phyloP scores from a whole-genome alignment of 2,797 vertebrate genomes.

The Limnodromus scolopaceus region DNA sequence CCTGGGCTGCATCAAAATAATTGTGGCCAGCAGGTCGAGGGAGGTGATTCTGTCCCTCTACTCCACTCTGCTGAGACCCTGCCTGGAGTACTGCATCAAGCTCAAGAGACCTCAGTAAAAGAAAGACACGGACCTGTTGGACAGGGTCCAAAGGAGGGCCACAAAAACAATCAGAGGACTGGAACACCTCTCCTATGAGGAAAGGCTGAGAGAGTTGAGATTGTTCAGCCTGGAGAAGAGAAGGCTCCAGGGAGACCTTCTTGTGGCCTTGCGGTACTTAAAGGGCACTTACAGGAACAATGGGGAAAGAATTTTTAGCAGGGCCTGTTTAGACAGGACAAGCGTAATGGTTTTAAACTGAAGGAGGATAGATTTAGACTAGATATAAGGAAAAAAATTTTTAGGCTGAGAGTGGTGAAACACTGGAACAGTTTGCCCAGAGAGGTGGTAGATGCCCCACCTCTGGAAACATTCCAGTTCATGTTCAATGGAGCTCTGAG shows the following conservation, averaged over 20 bases:
- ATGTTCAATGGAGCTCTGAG: neutral
- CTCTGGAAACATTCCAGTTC: neutral
- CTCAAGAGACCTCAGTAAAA: neutral
- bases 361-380: neutral
- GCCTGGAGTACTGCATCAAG: neutral
- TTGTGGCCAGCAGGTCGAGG: rapidly evolving
- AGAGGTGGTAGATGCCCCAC: neutral
- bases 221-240: neutral
- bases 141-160: neutral
- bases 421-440: neutral
- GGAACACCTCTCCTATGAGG: neutral
- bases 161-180: neutral
- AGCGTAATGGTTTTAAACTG: neutral
- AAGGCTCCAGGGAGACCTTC: neutral
- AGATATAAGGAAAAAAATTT: neutral
- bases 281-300: neutral
- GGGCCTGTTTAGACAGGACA: rapidly evolving
- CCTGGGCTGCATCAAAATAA: neutral
- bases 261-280: neutral
- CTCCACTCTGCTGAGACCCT: rapidly evolving
- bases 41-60: neutral
- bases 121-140: neutral
- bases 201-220: neutral
- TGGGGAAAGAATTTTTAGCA: neutral
- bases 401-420: neutral